Base-by-base conservation (phyloP, 1,140 invertebrate genomes). In the Saccostrea echinata region DNA sequence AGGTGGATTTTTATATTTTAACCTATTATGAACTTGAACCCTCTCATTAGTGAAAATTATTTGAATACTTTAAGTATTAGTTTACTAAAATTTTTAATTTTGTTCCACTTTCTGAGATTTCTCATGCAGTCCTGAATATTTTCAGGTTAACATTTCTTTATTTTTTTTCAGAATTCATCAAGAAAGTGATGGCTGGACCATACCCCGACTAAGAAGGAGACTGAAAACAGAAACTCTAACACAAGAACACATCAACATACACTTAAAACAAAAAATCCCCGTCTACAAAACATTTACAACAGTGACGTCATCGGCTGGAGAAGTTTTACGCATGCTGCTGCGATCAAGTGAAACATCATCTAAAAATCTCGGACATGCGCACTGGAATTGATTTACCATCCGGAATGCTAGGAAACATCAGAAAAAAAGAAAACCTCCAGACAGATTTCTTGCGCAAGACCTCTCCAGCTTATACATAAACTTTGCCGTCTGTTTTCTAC, bases 101-200 rank as follows among this genome's bases (percentile, higher is more conserved):
- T 6, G 43, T 43, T 9, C 4, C 43, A 43, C 43, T 6, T 43
- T 43, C 4, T 43, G 4, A 43, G 43, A 0, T 43, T 43, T 43
- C 9, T 8, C 6, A 43, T 43, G 1, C 43, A 43, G 43, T n/a
- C n/a, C n/a, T n/a, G n/a, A n/a, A n/a, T n/a, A n/a, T n/a, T 43
- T 43, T 43, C 43, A 43, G 4, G 9, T 2, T 4, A 18, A n/a
- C n/a, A 0, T 24, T 24, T 18, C 55, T 30, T 80, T 33, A 53
- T 27, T 87, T 86, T 86, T 82, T 92, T 92, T 64, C 92, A 94
- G 94, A 94, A 86, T 94, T 94, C 90, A 93, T 94, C 90, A 92
- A 93, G 90, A 94, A 92, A 90, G 91, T 94, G 43, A 91, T 94
- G 92, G 92, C 91, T 84, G 94, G 94, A 55, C 94, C 93, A 84